These are phyloP conservation scores for Phrynocephalus versicolor DNA, from an alignment of 2,113 vertebrate genomes.

Conservation along the genomic window DNA sequence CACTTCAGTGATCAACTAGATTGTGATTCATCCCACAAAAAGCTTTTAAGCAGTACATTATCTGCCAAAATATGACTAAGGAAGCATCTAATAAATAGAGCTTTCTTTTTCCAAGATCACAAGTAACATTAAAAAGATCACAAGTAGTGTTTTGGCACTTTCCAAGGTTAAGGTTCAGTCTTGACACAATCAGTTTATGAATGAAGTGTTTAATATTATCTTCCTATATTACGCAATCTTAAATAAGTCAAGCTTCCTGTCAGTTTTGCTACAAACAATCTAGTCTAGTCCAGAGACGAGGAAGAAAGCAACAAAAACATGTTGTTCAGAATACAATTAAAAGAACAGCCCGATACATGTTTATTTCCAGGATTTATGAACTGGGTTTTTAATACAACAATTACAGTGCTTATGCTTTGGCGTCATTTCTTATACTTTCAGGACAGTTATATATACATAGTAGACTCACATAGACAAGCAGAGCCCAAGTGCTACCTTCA, in stretches of 20 bases:
- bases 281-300: neutral
- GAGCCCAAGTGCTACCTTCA: no score
- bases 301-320: neutral
- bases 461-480: neutral
- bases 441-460: neutral
- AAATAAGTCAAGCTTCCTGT: slow-evolving; percentile 10
- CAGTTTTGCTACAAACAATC: slow-evolving; percentile 11
- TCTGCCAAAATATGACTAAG: neutral
- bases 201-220: neutral
- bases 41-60: neutral
- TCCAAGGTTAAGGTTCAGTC: slow-evolving; percentile 11
- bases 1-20: neutral
- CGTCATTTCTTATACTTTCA: neutral
- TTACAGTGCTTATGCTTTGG: neutral
- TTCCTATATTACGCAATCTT: neutral
- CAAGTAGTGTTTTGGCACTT: slow-evolving; percentile 7
- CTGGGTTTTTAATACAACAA: slow-evolving; percentile 6
- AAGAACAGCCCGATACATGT: neutral
- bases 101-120: neutral
- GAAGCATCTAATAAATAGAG: neutral
- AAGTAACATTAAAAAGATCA: neutral
- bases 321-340: slow-evolving; percentile 6
- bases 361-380: slow-evolving; percentile 10
- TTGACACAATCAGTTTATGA: neutral
- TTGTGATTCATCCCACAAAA: neutral